phyloP scores from a whole-genome alignment of 2,888 invertebrate genomes.

The Stenodema calcarata region DNA sequence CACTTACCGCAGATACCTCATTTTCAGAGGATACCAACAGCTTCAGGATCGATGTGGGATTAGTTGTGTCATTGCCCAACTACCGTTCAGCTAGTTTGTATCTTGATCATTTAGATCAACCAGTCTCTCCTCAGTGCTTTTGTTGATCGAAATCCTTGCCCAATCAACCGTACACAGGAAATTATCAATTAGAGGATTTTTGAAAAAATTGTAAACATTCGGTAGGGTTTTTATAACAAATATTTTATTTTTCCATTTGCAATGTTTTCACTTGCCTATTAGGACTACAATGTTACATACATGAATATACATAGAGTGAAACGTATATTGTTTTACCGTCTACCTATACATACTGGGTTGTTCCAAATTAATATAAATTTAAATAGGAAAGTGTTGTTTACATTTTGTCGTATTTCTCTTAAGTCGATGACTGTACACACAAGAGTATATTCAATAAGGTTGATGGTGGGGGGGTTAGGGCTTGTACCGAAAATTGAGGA shows the following conservation, averaged over 20 bases:
- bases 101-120: no score
- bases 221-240: conserved; percentile 53
- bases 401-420: conserved; percentile 4
- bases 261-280: conserved; percentile 55
- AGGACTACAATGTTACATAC: conserved; percentile 55
- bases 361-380: conserved; percentile 51
- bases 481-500: background rate
- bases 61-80: no score
- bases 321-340: conserved; percentile 52
- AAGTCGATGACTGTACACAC: conserved; percentile 46
- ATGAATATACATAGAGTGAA: conserved; percentile 56
- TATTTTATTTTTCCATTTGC: conserved; percentile 56
- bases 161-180: no score
- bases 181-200: no score
- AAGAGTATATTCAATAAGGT: conserved; percentile 22
- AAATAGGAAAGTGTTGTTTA: conserved; percentile 47
- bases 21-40: no score
- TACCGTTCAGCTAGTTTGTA: no score
- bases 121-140: no score
- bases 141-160: no score
- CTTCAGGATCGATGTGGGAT: no score
- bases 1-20: no score
- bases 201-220: background rate
- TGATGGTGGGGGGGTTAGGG: background rate
- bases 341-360: conserved; percentile 56